These are phyloP conservation scores for Salticus scenicus DNA, from an alignment of 2,888 invertebrate species.

Conservation along the genomic window DNA sequence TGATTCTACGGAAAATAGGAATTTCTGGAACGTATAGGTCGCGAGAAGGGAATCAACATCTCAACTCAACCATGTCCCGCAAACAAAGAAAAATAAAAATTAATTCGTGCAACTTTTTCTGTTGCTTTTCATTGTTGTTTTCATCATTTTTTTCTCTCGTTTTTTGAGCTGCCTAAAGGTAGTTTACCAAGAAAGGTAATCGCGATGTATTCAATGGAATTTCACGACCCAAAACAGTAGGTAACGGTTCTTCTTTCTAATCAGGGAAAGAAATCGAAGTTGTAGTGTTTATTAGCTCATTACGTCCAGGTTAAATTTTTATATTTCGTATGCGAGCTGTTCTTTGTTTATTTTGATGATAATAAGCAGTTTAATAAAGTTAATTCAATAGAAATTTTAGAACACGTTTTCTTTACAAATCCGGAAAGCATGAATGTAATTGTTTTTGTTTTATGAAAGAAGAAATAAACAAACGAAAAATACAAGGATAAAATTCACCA, in stretches of 20 bases:
- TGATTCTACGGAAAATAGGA: not conserved
- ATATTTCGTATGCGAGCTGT: not conserved
- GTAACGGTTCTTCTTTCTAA: constrained; percentile 12
- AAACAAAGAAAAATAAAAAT: constrained; percentile 6
- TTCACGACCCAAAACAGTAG: constrained; percentile 7
- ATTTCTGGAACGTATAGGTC: constrained; percentile 14
- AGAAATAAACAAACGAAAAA: too few species aligned
- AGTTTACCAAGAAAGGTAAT: constrained; percentile 27
- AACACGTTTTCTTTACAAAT: too few species aligned
- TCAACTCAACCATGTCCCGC: not conserved
- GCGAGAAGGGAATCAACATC: not conserved
- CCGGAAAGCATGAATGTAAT: too few species aligned
- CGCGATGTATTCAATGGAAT: constrained; percentile 25
- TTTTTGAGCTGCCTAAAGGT: not conserved
- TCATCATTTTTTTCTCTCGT: not conserved
- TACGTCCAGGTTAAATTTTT: not conserved
- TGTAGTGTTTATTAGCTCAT: not conserved
- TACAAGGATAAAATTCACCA: too few species aligned
- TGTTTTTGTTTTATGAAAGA: too few species aligned
- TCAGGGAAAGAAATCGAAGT: not conserved
- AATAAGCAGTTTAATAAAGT: too few species aligned
- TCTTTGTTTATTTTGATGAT: too few species aligned
- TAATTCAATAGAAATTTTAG: too few species aligned
- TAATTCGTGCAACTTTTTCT: constrained; percentile 6
- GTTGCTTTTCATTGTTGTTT: constrained; percentile 8